These are phyloP conservation scores for Myripristis jacobus DNA, from an alignment of 2,797 vertebrate species.

Conservation along the genomic window DNA sequence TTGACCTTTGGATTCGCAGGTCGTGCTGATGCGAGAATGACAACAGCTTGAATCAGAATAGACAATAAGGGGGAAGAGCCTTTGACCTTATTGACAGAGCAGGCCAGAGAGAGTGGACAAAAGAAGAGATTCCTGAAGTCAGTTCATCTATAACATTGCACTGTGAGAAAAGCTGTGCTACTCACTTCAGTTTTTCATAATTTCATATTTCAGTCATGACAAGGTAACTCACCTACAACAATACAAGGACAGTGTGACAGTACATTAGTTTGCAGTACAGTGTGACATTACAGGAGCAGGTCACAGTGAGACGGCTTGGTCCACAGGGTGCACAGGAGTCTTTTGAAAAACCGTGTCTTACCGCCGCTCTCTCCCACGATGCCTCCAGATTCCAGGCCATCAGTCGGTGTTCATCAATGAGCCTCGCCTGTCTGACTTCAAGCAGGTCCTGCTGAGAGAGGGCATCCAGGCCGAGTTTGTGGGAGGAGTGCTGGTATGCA, in stretches of 20 bases:
- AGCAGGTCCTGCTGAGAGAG: slow-evolving; percentile 96
- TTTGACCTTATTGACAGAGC: slow-evolving; percentile 1
- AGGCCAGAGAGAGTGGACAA: not conserved
- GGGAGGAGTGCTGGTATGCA: slow-evolving; percentile 97
- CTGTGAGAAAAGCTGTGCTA: too few species aligned
- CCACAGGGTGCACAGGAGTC: not conserved
- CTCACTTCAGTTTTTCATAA: not conserved
- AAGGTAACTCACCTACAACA: too few species aligned
- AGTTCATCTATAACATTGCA: not conserved
- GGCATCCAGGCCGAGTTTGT: slow-evolving; percentile 99
- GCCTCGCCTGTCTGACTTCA: slow-evolving; percentile 97
- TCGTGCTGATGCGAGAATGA: slow-evolving; percentile 9
- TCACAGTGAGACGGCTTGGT: not conserved
- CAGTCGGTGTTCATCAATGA: slow-evolving; percentile 99
- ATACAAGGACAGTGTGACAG: not conserved
- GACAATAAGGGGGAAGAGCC: slow-evolving; percentile 1
- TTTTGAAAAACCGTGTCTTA: slow-evolving; percentile 13
- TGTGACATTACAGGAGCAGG: not conserved
- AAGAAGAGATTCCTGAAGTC: not conserved
- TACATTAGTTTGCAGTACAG: not conserved
- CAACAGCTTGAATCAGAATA: slow-evolving; percentile 1
- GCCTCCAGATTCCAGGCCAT: slow-evolving; percentile 91
- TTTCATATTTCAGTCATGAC: not conserved
- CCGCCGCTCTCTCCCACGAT: not conserved
- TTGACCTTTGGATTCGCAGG: not conserved